Percentiles rank a stretch among this genome's conserved stretches.
Evolutionary conservation across 35 echinoderm and acorn worm genomes (phyloP).

Genomic region (Heliocidaris erythrogramma): DNA sequence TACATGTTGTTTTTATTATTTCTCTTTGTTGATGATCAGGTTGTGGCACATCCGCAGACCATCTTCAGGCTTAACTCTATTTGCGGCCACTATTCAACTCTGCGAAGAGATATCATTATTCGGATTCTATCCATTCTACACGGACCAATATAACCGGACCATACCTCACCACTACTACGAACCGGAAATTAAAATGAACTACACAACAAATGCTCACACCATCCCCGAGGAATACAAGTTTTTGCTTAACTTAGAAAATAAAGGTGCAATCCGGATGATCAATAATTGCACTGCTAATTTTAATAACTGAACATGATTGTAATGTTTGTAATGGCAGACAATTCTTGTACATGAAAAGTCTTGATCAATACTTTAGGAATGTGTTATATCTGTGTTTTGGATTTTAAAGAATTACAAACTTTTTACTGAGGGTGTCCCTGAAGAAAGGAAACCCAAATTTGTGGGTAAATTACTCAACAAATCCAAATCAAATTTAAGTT

Average conservation of each 20-base stretch:
- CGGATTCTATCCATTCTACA: constrained; percentile 19
- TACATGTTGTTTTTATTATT: too few species aligned
- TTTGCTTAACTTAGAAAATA: background rate
- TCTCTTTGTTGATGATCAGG: background rate
- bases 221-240: background rate
- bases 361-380: too few species aligned
- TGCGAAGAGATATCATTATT: background rate
- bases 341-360: too few species aligned
- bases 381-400: too few species aligned
- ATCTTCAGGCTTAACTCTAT: background rate
- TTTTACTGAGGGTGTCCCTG: too few species aligned
- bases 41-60: background rate
- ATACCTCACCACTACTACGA: background rate
- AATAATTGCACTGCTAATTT: background rate
- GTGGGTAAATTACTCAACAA: too few species aligned
- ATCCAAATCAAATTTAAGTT: too few species aligned
- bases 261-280: background rate
- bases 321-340: too few species aligned
- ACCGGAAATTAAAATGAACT: background rate
- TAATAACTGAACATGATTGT: too few species aligned
- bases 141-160: background rate
- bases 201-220: background rate
- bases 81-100: background rate
- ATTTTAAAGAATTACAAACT: too few species aligned
- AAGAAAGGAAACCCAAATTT: too few species aligned